A percentile compares a stretch with the other conserved stretches of the same genome.
These are phyloP conservation scores for Aspidiotus destructor DNA, from an alignment of 2,888 invertebrate species.

Conservation along the genomic window DNA sequence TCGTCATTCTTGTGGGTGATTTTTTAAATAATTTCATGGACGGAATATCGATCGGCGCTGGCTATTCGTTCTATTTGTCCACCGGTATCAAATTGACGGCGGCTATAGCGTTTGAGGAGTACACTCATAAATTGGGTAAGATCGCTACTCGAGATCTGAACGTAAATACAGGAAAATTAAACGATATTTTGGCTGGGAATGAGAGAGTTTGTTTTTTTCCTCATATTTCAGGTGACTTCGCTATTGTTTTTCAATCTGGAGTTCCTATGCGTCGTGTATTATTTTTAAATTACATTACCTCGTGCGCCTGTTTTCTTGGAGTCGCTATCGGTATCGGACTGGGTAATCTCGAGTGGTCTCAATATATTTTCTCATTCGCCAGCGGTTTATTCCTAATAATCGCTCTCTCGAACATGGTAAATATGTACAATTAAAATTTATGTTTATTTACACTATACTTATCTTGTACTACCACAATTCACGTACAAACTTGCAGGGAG, in stretches of 20 bases:
- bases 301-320: conserved; percentile 64
- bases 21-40: conserved; percentile 71
- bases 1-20: conserved; percentile 71
- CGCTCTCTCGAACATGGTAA: conserved; percentile 65
- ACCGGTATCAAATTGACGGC: conserved; percentile 67
- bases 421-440: conserved; percentile 16
- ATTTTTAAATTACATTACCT: conserved; percentile 63
- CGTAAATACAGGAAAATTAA: no score
- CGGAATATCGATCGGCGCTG: conserved; percentile 69
- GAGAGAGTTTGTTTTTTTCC: no score
- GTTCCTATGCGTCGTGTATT: conserved; percentile 61
- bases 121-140: conserved; percentile 65
- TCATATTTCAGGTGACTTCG: conserved; percentile 55
- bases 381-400: conserved; percentile 74
- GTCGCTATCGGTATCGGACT: conserved; percentile 64
- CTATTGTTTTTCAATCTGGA: conserved; percentile 64
- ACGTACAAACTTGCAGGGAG: no score
- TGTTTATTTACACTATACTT: neutral
- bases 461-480: no score
- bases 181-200: no score
- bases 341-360: conserved; percentile 58
- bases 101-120: conserved; percentile 69
- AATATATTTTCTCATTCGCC: conserved; percentile 69
- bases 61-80: conserved; percentile 60
- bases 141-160: no score